Base-by-base conservation (phyloP, 2,113 vertebrate genomes). In the Callospermophilus lateralis region DNA sequence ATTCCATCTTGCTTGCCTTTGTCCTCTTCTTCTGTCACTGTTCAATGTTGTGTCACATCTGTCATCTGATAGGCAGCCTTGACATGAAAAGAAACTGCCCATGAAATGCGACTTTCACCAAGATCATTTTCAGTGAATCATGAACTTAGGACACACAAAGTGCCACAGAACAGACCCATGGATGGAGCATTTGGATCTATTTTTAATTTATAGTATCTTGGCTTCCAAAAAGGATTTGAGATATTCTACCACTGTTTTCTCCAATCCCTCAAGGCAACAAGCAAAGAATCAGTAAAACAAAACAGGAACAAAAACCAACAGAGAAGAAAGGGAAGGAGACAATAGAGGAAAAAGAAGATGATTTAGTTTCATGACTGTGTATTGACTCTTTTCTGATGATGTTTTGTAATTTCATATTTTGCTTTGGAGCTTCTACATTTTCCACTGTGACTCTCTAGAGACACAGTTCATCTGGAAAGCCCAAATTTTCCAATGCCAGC, bases 401-500 rank as follows among this genome's bases (percentile, higher is more conserved):
- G 90, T 76, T n/a, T 83, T 95, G 94, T 65, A 20, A 95, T 65
- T 96, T 94, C 81, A 55, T 26, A 3, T 92, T 81, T 92, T 45
- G 73, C 22, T 84, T 76, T 67, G 39, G 16, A 84, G 32, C 17
- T 19, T 67, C 45, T 67, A 65, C 34, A 10, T 70, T 94, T 92
- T 83, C 42, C 67, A 32, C 15, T 67, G 45, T 37, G 45, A 93
- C 51, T 63, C 89, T 65, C 76, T 80, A 45, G 70, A 90, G 92
- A 93, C 90, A 53, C 51, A 63, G 72, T 93, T 92, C 55, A 48
- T 51, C 84, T 67, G 92, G 67, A 94, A 96, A 94, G 51, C 51
- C 48, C 39, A 72, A 51, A 24, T 45, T 89, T 95, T 45, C 68
- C 32, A 63, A 70, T 1, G 6, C 51, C 73, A 81, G 61, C 11